Conservation (phyloP, 2,113 vertebrate genomes). For the Dendrocopos noguchii region DNA sequence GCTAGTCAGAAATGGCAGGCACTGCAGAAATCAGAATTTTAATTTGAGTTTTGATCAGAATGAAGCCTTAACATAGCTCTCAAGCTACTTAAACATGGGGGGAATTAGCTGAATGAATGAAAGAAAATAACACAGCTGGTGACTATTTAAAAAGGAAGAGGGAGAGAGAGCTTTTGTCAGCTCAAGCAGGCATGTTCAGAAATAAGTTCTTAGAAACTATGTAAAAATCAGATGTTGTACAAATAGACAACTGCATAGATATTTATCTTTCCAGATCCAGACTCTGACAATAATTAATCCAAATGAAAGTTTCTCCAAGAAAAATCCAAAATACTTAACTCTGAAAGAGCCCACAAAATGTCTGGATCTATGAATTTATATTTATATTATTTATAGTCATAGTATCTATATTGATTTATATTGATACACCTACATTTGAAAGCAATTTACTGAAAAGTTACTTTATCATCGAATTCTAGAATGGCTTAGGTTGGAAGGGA, state of each 20-base stretch:
- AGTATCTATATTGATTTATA: not conserved
- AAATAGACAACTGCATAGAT: slow-evolving; percentile 20
- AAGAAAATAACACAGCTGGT: slow-evolving; percentile 65
- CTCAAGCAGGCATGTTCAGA: slow-evolving; percentile 36
- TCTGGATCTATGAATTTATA: not conserved
- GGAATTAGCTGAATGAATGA: slow-evolving; percentile 59
- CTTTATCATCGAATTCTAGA: no score
- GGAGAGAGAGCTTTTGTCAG: slow-evolving; percentile 16
- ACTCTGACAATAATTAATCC: slow-evolving; percentile 44
- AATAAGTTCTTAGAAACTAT: slow-evolving; percentile 40
- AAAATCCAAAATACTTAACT: not conserved
- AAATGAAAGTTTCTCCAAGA: slow-evolving; percentile 5
- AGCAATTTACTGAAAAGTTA: slow-evolving; percentile 1
- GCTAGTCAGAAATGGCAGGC: slow-evolving; percentile 47
- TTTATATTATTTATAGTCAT: not conserved
- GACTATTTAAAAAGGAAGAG: slow-evolving; percentile 51
- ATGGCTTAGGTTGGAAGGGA: no score
- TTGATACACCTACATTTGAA: not conserved
- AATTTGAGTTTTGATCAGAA: slow-evolving; percentile 56
- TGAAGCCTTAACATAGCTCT: slow-evolving; percentile 48
- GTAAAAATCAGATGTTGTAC: slow-evolving; percentile 36
- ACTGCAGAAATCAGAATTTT: slow-evolving; percentile 46
- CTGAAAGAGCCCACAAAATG: not conserved
- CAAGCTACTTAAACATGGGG: slow-evolving; percentile 45
- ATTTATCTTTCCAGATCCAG: slow-evolving; percentile 21